phyloP scores from a whole-genome alignment of 2,888 invertebrate genomes.

The Rambutsinella grinnellia region DNA sequence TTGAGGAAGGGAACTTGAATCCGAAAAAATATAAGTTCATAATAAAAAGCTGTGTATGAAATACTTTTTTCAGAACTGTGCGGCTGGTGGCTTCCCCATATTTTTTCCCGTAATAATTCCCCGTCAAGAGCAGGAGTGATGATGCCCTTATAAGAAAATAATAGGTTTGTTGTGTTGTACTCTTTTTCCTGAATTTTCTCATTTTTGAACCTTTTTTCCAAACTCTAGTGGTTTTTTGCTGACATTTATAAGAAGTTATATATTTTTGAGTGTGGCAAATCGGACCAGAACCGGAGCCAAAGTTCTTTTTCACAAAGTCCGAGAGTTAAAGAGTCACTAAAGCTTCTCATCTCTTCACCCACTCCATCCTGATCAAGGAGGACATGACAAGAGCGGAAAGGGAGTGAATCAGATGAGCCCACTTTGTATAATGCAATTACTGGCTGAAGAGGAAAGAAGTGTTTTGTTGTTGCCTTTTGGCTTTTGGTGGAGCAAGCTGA shows the following conservation, averaged over 20 bases:
- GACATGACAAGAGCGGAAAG: slow-evolving; percentile 11
- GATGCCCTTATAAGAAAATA: slow-evolving; percentile 19
- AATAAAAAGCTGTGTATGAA: too few species aligned
- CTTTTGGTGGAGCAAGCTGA: too few species aligned
- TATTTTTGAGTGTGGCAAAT: background rate
- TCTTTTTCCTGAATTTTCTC: too few species aligned
- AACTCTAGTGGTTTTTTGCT: background rate
- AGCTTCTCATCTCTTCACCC: background rate
- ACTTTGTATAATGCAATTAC: background rate
- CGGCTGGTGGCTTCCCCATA: background rate
- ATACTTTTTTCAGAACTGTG: too few species aligned
- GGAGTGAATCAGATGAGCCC: slow-evolving; percentile 14
- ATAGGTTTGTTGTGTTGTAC: too few species aligned
- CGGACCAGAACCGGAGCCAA: background rate
- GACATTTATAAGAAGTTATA: too few species aligned
- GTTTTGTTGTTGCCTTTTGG: too few species aligned
- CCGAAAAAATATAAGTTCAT: slow-evolving; percentile 2
- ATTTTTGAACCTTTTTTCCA: too few species aligned
- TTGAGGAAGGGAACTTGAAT: slow-evolving; percentile 5
- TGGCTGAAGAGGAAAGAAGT: too few species aligned
- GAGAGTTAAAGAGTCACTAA: too few species aligned
- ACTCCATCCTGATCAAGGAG: background rate
- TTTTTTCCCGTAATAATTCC: slow-evolving; percentile 9
- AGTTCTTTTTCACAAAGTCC: background rate
- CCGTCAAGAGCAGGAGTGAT: slow-evolving; percentile 7